Evolutionary conservation across 2,113 vertebrate genomes (phyloP).

Genomic region (Capreolus pygargus): DNA sequence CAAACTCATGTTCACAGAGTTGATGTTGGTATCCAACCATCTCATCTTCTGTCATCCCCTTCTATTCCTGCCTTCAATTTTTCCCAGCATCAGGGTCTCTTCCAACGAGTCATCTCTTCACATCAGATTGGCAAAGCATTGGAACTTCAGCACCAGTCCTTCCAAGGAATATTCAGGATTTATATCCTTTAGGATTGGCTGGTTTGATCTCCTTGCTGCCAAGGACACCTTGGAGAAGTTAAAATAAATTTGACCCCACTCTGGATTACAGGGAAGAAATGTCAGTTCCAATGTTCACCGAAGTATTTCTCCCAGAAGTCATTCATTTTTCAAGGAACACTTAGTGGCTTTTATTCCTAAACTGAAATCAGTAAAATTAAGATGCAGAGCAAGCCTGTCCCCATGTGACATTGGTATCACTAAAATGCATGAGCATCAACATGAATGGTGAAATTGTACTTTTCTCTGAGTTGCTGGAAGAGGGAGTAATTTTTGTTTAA

Average conservation of each 20-base stretch:
- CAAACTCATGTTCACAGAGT: not conserved
- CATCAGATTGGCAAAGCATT: not conserved
- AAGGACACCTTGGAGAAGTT: not conserved
- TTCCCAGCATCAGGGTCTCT: not conserved
- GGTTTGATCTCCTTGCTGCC: not conserved
- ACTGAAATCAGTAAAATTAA: not conserved
- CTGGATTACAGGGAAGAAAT: not conserved
- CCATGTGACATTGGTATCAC: not conserved
- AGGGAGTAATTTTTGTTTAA: constrained; percentile 5
- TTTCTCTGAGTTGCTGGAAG: not conserved
- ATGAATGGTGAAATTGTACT: not conserved
- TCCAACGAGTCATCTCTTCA: not conserved
- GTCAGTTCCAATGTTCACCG: not conserved
- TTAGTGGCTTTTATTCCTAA: not conserved
- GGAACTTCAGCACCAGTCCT: not conserved
- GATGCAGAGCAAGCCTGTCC: not conserved
- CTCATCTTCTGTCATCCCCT: not conserved
- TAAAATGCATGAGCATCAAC: not conserved
- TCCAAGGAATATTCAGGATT: not conserved
- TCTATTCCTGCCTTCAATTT: not conserved
- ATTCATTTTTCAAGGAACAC: not conserved
- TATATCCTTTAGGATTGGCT: not conserved
- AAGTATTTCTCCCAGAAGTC: not conserved
- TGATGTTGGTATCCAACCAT: not conserved
- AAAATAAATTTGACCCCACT: not conserved